Evolutionary conservation across 1,140 invertebrate species (phyloP).

Genomic region (Drosophila sp.): DNA sequence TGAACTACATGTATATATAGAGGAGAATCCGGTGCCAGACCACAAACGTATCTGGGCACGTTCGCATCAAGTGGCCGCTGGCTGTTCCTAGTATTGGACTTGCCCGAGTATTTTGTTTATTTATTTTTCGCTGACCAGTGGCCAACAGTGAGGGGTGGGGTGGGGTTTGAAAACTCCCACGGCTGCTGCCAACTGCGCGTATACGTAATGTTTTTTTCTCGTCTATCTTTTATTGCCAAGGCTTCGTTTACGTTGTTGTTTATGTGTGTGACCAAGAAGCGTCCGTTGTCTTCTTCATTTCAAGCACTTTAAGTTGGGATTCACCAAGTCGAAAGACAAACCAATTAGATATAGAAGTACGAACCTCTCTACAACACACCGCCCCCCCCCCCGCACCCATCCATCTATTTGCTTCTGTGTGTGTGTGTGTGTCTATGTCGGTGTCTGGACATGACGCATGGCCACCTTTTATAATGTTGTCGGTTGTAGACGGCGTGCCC

Average conservation of each 20-base stretch:
- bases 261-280: conserved; percentile 44
- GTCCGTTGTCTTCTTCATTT: conserved; percentile 31
- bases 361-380: neutral
- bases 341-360: conserved; percentile 52
- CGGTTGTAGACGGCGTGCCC: conserved; percentile 19
- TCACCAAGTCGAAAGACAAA: conserved; percentile 12
- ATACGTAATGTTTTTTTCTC: conserved; percentile 55
- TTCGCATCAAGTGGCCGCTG: conserved; percentile 51
- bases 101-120: conserved; percentile 65
- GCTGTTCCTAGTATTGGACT: conserved; percentile 2
- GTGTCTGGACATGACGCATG: conserved; percentile 59
- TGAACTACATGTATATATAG: neutral
- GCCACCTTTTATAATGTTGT: conserved; percentile 38
- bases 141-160: conserved; percentile 10
- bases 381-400: neutral
- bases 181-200: conserved; percentile 47
- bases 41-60: conserved; percentile 59
- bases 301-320: conserved; percentile 56
- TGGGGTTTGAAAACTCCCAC: conserved; percentile 35
- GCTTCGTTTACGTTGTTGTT: conserved; percentile 47
- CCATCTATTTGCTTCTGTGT: conserved; percentile 16
- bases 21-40: conserved; percentile 23
- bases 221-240: conserved; percentile 42
- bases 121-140: conserved; percentile 48
- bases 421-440: conserved; percentile 5